Conservation (phyloP, 2,888 invertebrate species). For the Steinernema scapterisci region DNA sequence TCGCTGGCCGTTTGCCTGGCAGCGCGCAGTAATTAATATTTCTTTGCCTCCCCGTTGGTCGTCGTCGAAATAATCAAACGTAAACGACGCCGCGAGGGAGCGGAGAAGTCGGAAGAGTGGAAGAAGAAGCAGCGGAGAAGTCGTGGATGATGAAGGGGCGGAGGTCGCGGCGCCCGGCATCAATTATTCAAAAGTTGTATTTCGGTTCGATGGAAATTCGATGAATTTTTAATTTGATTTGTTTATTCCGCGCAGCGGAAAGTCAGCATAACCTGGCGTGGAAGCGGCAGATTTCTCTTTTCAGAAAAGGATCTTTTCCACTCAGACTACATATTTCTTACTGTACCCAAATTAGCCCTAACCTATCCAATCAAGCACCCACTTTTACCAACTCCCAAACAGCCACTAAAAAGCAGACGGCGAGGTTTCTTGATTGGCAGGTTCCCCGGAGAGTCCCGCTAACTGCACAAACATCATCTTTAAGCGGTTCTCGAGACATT, state of each 20-base stretch:
- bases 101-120: not conserved
- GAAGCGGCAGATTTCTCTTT: too few relatives aligned
- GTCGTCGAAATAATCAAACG: constrained; percentile 10
- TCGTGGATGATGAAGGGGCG: not conserved
- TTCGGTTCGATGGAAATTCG: not conserved
- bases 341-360: too few relatives aligned
- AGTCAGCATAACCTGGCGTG: too few relatives aligned
- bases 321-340: too few relatives aligned
- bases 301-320: too few relatives aligned
- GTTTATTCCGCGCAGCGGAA: not conserved
- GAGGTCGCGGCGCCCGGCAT: not conserved
- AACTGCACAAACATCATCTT: too few relatives aligned
- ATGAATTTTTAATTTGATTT: constrained; percentile 1
- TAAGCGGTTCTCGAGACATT: too few relatives aligned
- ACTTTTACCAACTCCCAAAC: too few relatives aligned
- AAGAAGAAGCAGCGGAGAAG: not conserved
- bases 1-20: not conserved
- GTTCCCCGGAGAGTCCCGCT: too few relatives aligned
- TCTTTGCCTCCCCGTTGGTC: not conserved
- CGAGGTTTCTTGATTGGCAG: too few relatives aligned
- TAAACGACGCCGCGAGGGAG: constrained; percentile 11
- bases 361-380: too few relatives aligned
- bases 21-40: constrained; percentile 20
- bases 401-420: too few relatives aligned
- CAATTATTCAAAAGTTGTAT: constrained; percentile 20